Evolutionary conservation across 2,113 vertebrate species (phyloP).

Genomic region (Lathamus discolor): DNA sequence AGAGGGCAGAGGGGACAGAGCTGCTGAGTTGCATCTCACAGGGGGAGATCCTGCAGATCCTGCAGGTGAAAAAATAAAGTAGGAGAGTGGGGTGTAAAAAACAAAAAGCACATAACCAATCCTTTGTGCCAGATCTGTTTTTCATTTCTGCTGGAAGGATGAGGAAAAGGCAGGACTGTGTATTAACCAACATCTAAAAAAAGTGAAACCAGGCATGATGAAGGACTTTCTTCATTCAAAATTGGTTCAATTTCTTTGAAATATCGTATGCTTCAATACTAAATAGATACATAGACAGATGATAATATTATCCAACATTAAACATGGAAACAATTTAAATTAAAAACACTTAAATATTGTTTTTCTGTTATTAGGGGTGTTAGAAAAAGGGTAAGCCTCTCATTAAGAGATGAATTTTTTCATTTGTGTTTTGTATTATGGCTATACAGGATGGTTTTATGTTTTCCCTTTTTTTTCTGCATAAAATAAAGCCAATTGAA

Average conservation of each 20-base stretch:
- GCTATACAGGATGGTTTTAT: not conserved
- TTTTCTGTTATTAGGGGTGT: not conserved
- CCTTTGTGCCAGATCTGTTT: conserved; percentile 11
- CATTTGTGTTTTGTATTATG: conserved; percentile 25
- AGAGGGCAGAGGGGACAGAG: not conserved
- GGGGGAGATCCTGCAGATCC: not conserved
- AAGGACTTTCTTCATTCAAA: conserved; percentile 1
- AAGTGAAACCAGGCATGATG: not conserved
- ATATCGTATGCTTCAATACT: not conserved
- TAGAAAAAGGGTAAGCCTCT: conserved; percentile 34
- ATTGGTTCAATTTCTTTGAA: conserved; percentile 26
- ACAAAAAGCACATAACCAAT: not conserved
- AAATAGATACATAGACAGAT: not conserved
- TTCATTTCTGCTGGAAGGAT: conserved; percentile 22
- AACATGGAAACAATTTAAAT: conserved; percentile 31
- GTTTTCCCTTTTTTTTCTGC: not conserved
- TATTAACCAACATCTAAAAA: not conserved
- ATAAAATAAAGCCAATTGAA: not conserved
- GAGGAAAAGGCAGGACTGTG: not conserved
- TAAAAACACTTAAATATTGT: conserved; percentile 39
- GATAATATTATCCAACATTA: conserved; percentile 23
- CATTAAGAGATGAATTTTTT: conserved; percentile 31
- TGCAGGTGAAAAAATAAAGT: not conserved
- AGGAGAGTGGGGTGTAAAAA: conserved; percentile 12
- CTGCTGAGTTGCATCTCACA: not conserved